Conservation (phyloP, 2,113 vertebrate species). For the Prunella himalayana region DNA sequence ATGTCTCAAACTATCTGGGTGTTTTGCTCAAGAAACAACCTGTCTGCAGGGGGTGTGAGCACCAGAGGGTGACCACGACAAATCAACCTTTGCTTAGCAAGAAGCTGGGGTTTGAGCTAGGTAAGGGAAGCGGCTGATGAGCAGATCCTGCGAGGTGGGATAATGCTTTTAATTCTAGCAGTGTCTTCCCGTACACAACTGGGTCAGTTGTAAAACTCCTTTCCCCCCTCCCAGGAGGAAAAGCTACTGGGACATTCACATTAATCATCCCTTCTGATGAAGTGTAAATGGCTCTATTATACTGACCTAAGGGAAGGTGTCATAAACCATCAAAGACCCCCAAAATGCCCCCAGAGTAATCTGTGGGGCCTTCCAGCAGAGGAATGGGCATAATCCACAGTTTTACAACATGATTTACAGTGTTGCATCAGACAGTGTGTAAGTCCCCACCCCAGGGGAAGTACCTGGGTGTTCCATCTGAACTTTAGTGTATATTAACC, state of each 20-base stretch:
- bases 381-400: not conserved
- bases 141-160: not conserved
- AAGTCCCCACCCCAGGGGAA: not conserved
- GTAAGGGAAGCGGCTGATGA: not conserved
- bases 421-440: not conserved
- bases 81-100: not conserved
- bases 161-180: not conserved
- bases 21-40: not conserved
- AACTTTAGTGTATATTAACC: not conserved
- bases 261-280: not conserved
- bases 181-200: not conserved
- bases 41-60: not conserved
- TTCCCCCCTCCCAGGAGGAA: accelerated
- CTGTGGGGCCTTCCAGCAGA: not conserved
- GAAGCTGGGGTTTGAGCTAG: not conserved
- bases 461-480: not conserved
- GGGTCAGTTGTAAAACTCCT: not conserved
- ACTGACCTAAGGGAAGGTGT: not conserved
- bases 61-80: not conserved
- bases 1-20: accelerated
- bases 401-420: not conserved
- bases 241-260: not conserved
- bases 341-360: accelerated
- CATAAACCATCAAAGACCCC: not conserved
- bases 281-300: not conserved